These are phyloP conservation scores for Actinemys pallida DNA, from an alignment of 2,113 vertebrate species.

Conservation along the genomic window DNA sequence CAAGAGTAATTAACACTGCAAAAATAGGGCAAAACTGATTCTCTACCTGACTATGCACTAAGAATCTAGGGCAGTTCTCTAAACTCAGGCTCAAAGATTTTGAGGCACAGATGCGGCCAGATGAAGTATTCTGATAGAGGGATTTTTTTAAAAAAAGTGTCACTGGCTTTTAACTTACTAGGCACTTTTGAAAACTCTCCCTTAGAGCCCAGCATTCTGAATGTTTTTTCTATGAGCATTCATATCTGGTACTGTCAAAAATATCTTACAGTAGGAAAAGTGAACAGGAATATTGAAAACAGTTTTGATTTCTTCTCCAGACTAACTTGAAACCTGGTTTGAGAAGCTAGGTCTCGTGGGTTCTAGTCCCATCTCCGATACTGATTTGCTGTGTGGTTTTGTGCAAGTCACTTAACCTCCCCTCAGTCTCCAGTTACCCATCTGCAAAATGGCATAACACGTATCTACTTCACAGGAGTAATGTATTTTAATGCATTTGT, in stretches of 20 bases:
- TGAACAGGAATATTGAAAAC: not conserved
- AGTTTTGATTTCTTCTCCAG: not conserved
- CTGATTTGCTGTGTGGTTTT: not conserved
- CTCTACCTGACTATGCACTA: not conserved
- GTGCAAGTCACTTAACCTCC: not conserved
- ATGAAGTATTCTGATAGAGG: not conserved
- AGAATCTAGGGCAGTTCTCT: not conserved
- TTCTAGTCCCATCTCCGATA: not conserved
- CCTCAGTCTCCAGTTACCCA: not conserved
- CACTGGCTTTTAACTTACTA: not conserved
- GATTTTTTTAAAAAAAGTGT: not conserved
- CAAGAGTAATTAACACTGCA: constrained; percentile 42
- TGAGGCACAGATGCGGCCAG: not conserved
- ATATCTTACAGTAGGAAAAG: not conserved
- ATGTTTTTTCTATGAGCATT: not conserved
- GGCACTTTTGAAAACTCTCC: not conserved
- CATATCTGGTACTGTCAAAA: not conserved
- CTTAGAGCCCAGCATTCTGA: not conserved
- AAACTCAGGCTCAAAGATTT: not conserved
- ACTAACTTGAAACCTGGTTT: not conserved
- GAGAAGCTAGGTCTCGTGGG: not conserved
- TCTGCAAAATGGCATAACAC: not conserved
- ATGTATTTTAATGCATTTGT: not conserved
- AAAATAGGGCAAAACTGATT: not conserved
- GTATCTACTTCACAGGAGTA: not conserved